A percentile compares a stretch with the other conserved stretches of the same genome.
Conservation (phyloP, 2,888 invertebrate species). For the Diarsia dahlii region DNA sequence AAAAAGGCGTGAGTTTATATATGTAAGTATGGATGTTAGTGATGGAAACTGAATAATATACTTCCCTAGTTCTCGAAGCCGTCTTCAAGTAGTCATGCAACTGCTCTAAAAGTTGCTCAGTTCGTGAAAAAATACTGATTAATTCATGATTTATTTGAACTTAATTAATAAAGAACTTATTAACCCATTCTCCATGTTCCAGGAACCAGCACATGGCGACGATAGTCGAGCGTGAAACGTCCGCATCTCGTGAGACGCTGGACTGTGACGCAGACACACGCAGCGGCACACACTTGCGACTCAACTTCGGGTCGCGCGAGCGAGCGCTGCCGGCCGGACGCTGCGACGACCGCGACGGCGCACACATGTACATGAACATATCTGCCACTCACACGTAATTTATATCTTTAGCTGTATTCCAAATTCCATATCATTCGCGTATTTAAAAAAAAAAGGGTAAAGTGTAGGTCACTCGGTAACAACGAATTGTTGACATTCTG, state of each 20-base stretch:
- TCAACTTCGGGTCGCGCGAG: conserved; percentile 81
- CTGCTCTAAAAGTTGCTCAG: background rate
- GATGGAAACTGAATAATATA: background rate
- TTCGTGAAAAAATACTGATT: background rate
- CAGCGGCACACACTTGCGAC: conserved; percentile 81
- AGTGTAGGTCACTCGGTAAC: conserved; percentile 42
- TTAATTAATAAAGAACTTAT: conserved; percentile 1
- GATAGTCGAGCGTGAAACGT: conserved; percentile 85
- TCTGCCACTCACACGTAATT: conserved; percentile 84
- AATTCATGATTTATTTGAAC: background rate
- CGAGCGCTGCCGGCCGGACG: conserved; percentile 68
- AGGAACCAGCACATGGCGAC: conserved; percentile 88
- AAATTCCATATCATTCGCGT: conserved; percentile 42
- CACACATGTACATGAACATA: conserved; percentile 89
- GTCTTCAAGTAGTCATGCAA: background rate
- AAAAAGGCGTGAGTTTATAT: background rate
- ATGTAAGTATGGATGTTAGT: background rate
- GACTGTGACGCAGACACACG: conserved; percentile 78
- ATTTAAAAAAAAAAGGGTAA: conserved; percentile 34
- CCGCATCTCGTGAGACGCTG: conserved; percentile 82
- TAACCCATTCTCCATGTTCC: conserved; percentile 40
- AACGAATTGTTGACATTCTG: conserved; percentile 55
- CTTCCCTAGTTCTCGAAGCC: background rate
- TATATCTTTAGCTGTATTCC: conserved; percentile 41
- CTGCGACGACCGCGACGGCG: conserved; percentile 81